Evolutionary conservation across 92 coral and sea anemone genomes (phyloP).

Genomic region (Diadumene lineata): DNA sequence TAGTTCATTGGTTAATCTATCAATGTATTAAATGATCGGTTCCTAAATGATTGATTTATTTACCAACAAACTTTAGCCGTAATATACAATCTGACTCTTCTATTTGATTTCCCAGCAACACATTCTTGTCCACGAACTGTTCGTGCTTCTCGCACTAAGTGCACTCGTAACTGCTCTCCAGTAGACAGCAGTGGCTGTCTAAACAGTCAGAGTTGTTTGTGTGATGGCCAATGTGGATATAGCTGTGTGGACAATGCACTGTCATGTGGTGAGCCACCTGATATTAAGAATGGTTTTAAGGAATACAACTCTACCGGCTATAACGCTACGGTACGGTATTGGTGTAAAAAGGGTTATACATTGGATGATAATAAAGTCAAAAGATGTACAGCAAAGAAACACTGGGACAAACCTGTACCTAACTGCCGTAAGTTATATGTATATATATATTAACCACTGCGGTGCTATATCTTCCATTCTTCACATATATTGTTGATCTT

Average conservation of each 20-base stretch:
- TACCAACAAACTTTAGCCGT: no score
- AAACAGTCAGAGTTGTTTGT: constrained; percentile 45
- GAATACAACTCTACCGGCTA: constrained; percentile 46
- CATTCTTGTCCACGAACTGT: constrained; percentile 64
- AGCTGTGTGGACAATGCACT: constrained; percentile 79
- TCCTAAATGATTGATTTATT: no score
- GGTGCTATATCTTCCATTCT: background rate
- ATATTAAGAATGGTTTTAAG: constrained; percentile 42
- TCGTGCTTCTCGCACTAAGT: constrained; percentile 60
- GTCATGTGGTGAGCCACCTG: constrained; percentile 45
- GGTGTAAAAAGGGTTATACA: constrained; percentile 39
- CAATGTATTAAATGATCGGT: background rate
- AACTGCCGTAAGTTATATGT: constrained; percentile 49
- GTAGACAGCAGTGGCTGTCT: constrained; percentile 42
- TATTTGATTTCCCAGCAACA: constrained; percentile 53
- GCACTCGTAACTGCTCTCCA: constrained; percentile 60
- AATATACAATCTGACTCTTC: no score
- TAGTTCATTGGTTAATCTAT: background rate
- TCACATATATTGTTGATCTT: no score
- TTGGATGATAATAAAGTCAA: constrained; percentile 38
- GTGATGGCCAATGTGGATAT: constrained; percentile 85
- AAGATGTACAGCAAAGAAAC: constrained; percentile 68
- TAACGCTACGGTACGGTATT: constrained; percentile 60
- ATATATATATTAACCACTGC: background rate
- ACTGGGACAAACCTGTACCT: constrained; percentile 56